A percentile compares a stretch with the other conserved stretches of the same genome.
Conservation (phyloP, 2,113 vertebrate genomes). For the Paracyprichromis sp. region DNA sequence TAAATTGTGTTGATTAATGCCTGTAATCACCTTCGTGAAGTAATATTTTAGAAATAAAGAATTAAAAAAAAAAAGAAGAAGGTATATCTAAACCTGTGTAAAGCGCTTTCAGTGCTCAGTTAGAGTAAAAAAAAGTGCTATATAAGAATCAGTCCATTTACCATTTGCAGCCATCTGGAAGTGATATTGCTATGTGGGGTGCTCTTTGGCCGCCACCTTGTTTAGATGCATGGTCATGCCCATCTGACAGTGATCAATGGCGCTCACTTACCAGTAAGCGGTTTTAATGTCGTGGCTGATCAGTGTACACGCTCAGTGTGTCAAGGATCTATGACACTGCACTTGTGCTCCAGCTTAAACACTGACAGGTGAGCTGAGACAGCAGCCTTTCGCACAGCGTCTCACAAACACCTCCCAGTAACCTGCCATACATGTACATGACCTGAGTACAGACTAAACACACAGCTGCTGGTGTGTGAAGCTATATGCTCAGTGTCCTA, state of each 20-base stretch:
- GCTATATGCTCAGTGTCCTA: background rate
- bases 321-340: background rate
- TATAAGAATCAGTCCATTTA: background rate
- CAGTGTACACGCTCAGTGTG: background rate
- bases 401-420: conserved; percentile 19
- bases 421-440: conserved; percentile 8
- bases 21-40: no score
- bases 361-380: background rate
- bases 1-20: no score
- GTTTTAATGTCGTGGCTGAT: background rate
- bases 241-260: background rate
- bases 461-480: conserved; percentile 6
- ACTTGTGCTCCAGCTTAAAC: conserved; percentile 4
- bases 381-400: background rate
- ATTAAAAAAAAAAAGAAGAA: background rate
- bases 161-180: background rate
- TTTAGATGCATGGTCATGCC: background rate
- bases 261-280: background rate
- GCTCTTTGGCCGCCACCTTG: background rate
- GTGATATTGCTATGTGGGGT: background rate
- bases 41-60: no score
- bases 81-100: background rate
- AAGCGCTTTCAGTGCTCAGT: background rate
- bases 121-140: background rate
- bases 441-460: background rate